Evolutionary conservation across 1,140 invertebrate genomes (phyloP).

Genomic region (Orchesella cincta): DNA sequence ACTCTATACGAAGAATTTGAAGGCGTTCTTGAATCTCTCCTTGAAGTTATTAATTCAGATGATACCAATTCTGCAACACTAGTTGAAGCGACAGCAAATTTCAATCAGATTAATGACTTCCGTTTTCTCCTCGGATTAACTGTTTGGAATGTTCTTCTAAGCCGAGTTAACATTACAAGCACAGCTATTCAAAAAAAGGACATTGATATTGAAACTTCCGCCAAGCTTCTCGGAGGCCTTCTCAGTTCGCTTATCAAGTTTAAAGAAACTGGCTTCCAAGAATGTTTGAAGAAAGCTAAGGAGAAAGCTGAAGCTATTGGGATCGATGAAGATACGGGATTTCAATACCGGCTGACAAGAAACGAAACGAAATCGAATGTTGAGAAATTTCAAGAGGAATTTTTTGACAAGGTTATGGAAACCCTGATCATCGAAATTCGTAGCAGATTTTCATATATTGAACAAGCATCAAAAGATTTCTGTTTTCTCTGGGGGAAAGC

Average conservation of each 20-base stretch:
- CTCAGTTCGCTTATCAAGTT: not conserved
- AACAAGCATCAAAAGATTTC: not conserved
- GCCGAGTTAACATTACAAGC: not conserved
- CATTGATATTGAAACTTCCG: not conserved
- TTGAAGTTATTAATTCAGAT: not conserved
- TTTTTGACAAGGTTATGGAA: conserved; percentile 2
- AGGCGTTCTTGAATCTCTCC: not conserved
- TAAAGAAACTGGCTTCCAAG: not conserved
- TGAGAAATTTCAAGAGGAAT: not conserved
- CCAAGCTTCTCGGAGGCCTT: not conserved
- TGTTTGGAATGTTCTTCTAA: not conserved
- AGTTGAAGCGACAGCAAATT: not conserved
- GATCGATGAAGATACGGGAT: not conserved
- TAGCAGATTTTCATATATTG: not conserved
- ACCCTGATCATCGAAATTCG: not conserved
- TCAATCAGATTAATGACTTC: not conserved
- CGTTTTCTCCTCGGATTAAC: not conserved
- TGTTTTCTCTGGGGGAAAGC: conserved; percentile 6
- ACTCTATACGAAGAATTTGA: not conserved
- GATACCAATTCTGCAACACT: not conserved
- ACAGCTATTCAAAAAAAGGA: not conserved
- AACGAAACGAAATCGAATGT: not conserved
- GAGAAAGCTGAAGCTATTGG: not conserved
- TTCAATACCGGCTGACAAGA: not conserved
- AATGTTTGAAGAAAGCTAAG: not conserved